Evolutionary conservation across 2,888 invertebrate genomes (phyloP).

Genomic region (Lottia scabra): DNA sequence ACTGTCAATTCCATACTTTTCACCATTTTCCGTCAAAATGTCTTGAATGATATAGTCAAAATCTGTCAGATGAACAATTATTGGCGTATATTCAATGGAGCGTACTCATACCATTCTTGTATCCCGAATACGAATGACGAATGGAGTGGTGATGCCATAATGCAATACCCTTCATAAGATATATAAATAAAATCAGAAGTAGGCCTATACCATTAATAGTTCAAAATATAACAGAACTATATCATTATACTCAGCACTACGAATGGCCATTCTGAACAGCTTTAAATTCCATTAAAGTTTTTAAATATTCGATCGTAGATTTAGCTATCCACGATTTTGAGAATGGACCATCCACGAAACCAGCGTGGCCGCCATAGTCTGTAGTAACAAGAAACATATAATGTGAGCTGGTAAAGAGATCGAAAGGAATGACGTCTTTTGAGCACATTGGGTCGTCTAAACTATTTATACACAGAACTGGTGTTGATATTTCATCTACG

Average conservation of each 20-base stretch:
- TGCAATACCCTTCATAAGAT: no score
- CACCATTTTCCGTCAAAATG: no score
- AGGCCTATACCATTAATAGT: no score
- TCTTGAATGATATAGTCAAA: no score
- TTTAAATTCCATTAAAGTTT: constrained; percentile 48
- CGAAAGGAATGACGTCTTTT: constrained; percentile 49
- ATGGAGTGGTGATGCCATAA: no score
- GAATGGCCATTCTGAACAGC: constrained; percentile 10
- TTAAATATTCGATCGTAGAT: constrained; percentile 48
- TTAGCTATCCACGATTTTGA: constrained; percentile 51
- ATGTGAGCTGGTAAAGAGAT: constrained; percentile 58
- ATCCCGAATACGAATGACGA: no score
- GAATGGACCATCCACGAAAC: constrained; percentile 49
- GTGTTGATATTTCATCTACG: constrained; percentile 59
- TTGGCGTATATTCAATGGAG: no score
- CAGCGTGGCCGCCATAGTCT: constrained; percentile 61
- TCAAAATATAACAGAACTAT: no score
- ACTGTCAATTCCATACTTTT: no score
- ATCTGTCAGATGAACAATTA: no score
- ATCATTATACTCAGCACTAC: background rate
- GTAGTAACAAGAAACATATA: constrained; percentile 57
- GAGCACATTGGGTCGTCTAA: constrained; percentile 59
- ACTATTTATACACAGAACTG: constrained; percentile 59
- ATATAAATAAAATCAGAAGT: no score
- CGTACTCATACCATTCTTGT: no score